These are phyloP conservation scores for Nymphalis c-album DNA, from an alignment of 2,888 invertebrate species.

Conservation along the genomic window DNA sequence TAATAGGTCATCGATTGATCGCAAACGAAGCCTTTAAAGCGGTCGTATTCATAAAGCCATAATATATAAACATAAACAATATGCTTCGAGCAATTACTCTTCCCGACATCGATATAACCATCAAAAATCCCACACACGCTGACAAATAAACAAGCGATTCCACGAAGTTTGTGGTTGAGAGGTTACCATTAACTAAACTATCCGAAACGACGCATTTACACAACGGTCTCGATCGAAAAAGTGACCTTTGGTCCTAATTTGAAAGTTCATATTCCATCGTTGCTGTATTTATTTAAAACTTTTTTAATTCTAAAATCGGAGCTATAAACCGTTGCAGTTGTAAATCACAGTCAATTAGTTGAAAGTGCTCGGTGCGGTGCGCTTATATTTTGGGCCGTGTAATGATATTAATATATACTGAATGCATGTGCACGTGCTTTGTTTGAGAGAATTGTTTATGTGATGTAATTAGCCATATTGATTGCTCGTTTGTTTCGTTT, in stretches of 20 bases:
- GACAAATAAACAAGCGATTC: slow-evolving; percentile 50
- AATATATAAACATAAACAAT: slow-evolving; percentile 29
- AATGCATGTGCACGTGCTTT: slow-evolving; percentile 38
- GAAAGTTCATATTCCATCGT: slow-evolving; percentile 39
- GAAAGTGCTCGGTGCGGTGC: slow-evolving; percentile 47
- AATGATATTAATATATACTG: slow-evolving; percentile 47
- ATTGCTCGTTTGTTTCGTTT: slow-evolving; percentile 32
- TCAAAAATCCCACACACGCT: slow-evolving; percentile 50
- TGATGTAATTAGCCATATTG: slow-evolving; percentile 40
- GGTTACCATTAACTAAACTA: slow-evolving; percentile 26
- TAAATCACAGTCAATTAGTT: slow-evolving; percentile 72
- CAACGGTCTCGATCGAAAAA: slow-evolving; percentile 7
- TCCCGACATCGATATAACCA: slow-evolving; percentile 41
- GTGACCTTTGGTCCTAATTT: slow-evolving; percentile 12
- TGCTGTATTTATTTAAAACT: slow-evolving; percentile 27
- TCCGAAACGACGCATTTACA: neutral
- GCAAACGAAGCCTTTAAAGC: slow-evolving; percentile 16
- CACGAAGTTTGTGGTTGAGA: slow-evolving; percentile 45
- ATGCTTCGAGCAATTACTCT: slow-evolving; percentile 35
- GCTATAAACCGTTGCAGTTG: slow-evolving; percentile 63
- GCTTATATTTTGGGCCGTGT: slow-evolving; percentile 52
- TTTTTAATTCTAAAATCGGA: slow-evolving; percentile 32
- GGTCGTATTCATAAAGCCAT: slow-evolving; percentile 25
- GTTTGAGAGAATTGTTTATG: slow-evolving; percentile 38
- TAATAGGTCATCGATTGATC: slow-evolving; percentile 38